Base-by-base conservation (phyloP, 1,140 invertebrate genomes). In the Pachyrhynchus sulphureomaculatus region DNA sequence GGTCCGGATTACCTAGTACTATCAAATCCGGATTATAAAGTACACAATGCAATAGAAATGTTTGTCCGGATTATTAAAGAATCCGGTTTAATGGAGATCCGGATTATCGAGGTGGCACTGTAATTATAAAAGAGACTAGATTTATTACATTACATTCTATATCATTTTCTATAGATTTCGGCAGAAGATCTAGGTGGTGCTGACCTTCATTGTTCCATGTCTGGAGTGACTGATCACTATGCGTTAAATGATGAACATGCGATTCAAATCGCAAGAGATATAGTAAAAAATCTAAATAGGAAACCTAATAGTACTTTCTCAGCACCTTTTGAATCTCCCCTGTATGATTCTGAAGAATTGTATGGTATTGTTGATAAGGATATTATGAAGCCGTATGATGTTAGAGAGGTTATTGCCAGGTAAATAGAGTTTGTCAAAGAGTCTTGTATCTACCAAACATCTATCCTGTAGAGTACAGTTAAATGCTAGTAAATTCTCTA, bases 151-250 rank as follows among this genome's bases (percentile, higher is more conserved):
- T n/a, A n/a, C n/a, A n/a, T 32, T 9, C 17, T 49, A 53, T 44
- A 5, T 41, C 21, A 51, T 56, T 39, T 63, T 49, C 12, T 62
- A 3, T 24, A 79, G 57, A 86, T 95, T 6, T 85, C 89, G 1
- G 89, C 95, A 5, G 96, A 99, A 81, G 91, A 99, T 66, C 81
- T 99, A 23, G 98, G 98, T 32, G 98, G 98, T n/a, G 98, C 96
- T 24, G 91, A 94, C 76, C 79, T 99, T 26, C 97, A 99, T 80
- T 99, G 96, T 78, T 88, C 90, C 26, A 86, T 83, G 49, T 96
- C 94, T 13, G 97, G 97, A 20, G 96, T 99, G 1, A 96, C 94
- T 2, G 97, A 99, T 80, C 92, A 99, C 77, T 98, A 89, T 77
- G 97, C 96, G 0, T 72, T 88, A 29, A 90, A 96, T 75, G 97